Conservation (phyloP, 1,140 invertebrate species). For the Lethrus apterus region DNA sequence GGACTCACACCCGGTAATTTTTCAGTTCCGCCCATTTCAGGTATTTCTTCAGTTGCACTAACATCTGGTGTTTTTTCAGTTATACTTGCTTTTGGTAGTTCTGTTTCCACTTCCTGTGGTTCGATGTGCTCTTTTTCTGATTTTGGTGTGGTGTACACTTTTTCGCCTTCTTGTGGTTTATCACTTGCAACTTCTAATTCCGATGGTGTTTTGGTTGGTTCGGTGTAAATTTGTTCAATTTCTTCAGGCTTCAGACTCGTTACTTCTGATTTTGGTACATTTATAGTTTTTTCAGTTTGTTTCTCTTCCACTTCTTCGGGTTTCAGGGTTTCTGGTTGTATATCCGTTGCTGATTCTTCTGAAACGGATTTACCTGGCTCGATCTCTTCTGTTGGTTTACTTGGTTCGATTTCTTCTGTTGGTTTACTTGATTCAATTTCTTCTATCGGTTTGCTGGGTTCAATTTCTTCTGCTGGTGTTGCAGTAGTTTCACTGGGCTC, state of each 20-base stretch:
- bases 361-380: no score
- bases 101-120: not conserved
- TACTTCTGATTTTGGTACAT: conserved; percentile 23
- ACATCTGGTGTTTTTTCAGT: not conserved
- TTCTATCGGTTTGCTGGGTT: conserved; percentile 15
- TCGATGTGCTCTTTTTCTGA: conserved; percentile 1
- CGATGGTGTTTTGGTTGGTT: conserved; percentile 25
- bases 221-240: conserved; percentile 22
- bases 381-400: conserved; percentile 3
- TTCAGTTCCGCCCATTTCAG: conserved; percentile 12
- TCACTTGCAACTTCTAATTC: conserved; percentile 8
- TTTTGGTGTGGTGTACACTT: conserved; percentile 19
- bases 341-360: no score
- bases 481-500: conserved; percentile 7
- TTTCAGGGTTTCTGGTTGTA: no score
- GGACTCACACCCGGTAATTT: not conserved
- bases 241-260: conserved; percentile 19
- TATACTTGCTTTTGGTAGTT: not conserved
- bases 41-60: not conserved
- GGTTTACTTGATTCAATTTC: conserved; percentile 13
- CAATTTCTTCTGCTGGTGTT: conserved; percentile 10
- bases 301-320: conserved; percentile 2
- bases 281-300: conserved; percentile 18
- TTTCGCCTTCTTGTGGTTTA: conserved; percentile 23
- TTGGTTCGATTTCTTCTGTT: conserved; percentile 13